Evolutionary conservation across 2,797 vertebrate genomes (phyloP).

Genomic region (Pygocentrus nattereri): DNA sequence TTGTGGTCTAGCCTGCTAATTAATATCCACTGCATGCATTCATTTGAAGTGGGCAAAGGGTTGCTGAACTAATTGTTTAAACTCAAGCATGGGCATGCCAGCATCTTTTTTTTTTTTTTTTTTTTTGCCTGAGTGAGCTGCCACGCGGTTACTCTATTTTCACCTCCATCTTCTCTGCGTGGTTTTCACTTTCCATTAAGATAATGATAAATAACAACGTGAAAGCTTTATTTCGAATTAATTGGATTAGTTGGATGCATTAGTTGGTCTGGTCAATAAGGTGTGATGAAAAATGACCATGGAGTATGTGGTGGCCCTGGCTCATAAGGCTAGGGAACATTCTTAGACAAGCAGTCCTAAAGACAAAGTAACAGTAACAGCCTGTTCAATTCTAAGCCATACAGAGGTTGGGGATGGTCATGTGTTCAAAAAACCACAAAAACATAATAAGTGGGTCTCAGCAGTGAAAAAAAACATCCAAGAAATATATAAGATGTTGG

Average conservation of each 20-base stretch:
- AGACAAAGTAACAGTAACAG: too few relatives aligned
- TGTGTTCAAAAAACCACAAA: too few relatives aligned
- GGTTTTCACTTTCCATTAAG: background rate
- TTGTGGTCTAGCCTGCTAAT: background rate
- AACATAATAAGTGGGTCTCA: too few relatives aligned
- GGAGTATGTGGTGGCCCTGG: background rate
- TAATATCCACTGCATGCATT: background rate
- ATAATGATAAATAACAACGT: background rate
- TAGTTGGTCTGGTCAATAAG: background rate
- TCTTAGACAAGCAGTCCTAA: background rate
- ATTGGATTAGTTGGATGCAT: background rate
- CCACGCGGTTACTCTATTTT: slow-evolving; percentile 4
- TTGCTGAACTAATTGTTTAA: slow-evolving; percentile 29
- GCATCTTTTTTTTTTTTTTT: background rate
- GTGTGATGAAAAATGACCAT: background rate
- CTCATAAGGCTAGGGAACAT: background rate
- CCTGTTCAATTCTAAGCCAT: too few relatives aligned
- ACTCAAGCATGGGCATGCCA: slow-evolving; percentile 16
- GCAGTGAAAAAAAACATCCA: too few relatives aligned
- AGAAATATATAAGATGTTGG: too few relatives aligned
- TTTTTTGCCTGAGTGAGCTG: background rate
- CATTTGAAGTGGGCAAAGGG: background rate
- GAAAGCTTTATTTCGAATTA: background rate
- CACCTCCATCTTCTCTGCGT: slow-evolving; percentile 16
- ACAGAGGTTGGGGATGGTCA: too few relatives aligned